These are phyloP conservation scores for Acrocephalus scirpaceus DNA, from an alignment of 2,797 vertebrate genomes.

Conservation along the genomic window DNA sequence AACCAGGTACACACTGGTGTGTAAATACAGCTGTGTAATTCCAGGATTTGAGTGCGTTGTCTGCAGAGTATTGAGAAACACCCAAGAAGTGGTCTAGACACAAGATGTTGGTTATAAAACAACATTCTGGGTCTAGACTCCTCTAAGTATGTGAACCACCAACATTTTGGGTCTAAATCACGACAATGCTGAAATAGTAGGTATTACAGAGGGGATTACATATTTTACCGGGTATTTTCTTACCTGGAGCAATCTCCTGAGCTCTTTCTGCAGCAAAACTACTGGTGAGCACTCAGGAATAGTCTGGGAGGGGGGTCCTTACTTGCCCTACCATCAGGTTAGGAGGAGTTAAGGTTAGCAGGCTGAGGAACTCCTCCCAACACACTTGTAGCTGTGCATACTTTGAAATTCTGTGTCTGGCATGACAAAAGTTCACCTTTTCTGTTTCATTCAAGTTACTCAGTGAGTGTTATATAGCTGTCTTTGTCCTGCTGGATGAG, in stretches of 20 bases:
- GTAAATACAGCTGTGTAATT: background rate
- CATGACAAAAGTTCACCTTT: background rate
- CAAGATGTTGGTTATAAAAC: background rate
- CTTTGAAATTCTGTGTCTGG: background rate
- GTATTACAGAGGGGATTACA: background rate
- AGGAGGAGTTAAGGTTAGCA: background rate
- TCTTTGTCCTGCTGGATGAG: background rate
- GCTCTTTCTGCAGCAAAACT: background rate
- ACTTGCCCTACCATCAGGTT: background rate
- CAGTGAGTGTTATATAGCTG: background rate
- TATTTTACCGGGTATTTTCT: background rate
- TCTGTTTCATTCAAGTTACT: background rate
- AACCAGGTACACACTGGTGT: fast-evolving
- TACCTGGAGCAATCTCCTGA: background rate
- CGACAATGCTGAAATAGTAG: background rate
- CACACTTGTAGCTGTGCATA: background rate
- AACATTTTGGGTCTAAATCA: background rate
- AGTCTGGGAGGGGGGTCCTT: background rate
- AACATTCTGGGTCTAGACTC: background rate
- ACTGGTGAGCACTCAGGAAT: fast-evolving
- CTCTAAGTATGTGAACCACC: background rate
- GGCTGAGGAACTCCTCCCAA: background rate
- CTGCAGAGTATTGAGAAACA: background rate
- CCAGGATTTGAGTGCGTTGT: background rate
- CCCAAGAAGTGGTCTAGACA: background rate